Base-by-base conservation (phyloP, 64 coral and sea anemone genomes). In the Pachyseris speciosa region DNA sequence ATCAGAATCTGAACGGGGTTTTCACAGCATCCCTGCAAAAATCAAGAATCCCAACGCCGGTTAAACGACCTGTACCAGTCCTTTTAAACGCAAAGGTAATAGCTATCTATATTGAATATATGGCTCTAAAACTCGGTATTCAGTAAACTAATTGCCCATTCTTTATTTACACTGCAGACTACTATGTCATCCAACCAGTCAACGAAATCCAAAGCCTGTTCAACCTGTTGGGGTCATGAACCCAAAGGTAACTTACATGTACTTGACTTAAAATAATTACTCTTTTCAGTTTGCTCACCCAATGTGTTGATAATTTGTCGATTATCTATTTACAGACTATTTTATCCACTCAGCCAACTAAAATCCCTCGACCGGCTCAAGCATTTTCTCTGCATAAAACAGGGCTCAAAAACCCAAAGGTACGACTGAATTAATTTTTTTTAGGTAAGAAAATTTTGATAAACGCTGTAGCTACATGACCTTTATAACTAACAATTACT, bases 371-470 rank as follows among this genome's bases (percentile, higher is more conserved):
- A 65, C 61, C 61, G 61, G 61, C 9, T 55, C 51, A 55, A 55
- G 51, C 51, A 55, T 55, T 11, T 55, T 55, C 51, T 55, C 51
- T 55, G 51, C 24, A 65, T 0, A 65, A 65, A 65, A 31, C 61
- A 65, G 61, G 61, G 12, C 61, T 65, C 61, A 65, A 65, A 7
- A 65, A 65, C 61, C 61, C 61, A 65, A 65, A 65, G 61, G 61
- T 30, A 65, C 11, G 51, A 9, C 20, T 55, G 11, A 55, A 65
- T 28, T 25, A 65, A 31, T 65, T 65, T 31, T 65, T 6, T 29
- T 65, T 2, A 3, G 61, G 8, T 65, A 31, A 55, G 11, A 55
- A 55, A 55, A 55, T 55, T 5, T 55, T 55, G 51, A 16, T 55
- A 55, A 55, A 55, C 51, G 45, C 45, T 49, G 45, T 0, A 0